Evolutionary conservation across 53 echinoderm and acorn worm species (phyloP).

Genomic region (Pentamera pediparva): DNA sequence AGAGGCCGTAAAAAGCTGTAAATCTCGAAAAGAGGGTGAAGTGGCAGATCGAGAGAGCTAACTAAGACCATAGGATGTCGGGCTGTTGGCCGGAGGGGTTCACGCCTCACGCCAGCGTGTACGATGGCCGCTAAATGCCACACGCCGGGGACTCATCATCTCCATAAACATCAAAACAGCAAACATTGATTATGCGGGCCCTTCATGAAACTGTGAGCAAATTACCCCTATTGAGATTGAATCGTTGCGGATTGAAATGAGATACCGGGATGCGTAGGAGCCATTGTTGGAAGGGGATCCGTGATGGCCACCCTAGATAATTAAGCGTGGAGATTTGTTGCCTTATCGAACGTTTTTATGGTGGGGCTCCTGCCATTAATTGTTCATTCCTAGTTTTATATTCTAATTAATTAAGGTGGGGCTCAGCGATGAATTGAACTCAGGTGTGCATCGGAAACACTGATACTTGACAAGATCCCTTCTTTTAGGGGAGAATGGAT

Average conservation of each 20-base stretch:
- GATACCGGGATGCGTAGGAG: too few relatives aligned
- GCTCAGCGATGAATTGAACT: too few relatives aligned
- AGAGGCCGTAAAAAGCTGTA: slow-evolving; percentile 37
- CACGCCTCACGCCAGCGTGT: slow-evolving; percentile 11
- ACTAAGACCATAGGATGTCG: too few relatives aligned
- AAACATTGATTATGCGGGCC: slow-evolving; percentile 33
- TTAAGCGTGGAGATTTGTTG: slow-evolving; percentile 32
- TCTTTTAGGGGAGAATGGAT: neutral
- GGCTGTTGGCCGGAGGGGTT: too few relatives aligned
- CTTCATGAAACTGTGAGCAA: slow-evolving; percentile 30
- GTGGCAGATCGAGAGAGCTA: neutral
- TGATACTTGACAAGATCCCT: too few relatives aligned
- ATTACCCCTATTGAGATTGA: slow-evolving; percentile 38
- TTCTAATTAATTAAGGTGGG: slow-evolving; percentile 34
- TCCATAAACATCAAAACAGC: slow-evolving; percentile 37
- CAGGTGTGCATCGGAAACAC: neutral
- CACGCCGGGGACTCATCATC: slow-evolving; percentile 23
- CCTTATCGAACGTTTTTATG: slow-evolving; percentile 16
- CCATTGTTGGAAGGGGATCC: too few relatives aligned
- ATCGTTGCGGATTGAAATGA: slow-evolving; percentile 27
- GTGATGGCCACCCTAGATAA: too few relatives aligned
- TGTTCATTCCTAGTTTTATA: slow-evolving; percentile 31
- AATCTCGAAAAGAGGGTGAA: slow-evolving; percentile 26
- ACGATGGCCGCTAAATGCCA: slow-evolving; percentile 22
- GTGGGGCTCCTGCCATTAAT: slow-evolving; percentile 25